Base-by-base conservation (phyloP, 2,888 invertebrate species). In the Amiota communis region DNA sequence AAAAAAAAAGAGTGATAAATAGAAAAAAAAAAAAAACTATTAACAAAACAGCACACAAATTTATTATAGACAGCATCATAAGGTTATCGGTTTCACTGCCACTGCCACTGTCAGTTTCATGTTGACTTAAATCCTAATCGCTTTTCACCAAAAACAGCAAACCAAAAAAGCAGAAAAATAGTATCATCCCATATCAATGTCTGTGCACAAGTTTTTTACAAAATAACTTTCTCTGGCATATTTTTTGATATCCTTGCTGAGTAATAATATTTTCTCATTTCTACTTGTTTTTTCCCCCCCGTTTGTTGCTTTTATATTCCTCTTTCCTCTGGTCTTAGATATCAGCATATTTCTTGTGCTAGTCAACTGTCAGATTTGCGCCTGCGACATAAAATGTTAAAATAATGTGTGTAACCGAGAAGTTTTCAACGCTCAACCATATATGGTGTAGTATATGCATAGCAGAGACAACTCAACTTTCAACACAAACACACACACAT, bases 291-390 rank as follows among this genome's bases (percentile, higher is more conserved):
- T 72, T 75, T 79, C n/a, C n/a, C n/a, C n/a, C n/a, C n/a, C n/a
- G n/a, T 75, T 75, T 76, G 78, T 76, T 78, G 76, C 23, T 23
- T 36, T 6, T 36, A 4, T 36, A 0, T 36, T 36, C 36, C 36
- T 36, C 6, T 36, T 36, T 36, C 36, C 36, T 36, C 36, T 36
- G 36, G 36, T 36, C 8, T 2, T 10, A 53, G 0, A 49, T 49
- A 67, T 69, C 53, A 86, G 82, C 83, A 83, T 83, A 83, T 86
- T 83, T 86, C 82, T 65, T 77, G 72, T 84, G 85, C 86, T 83
- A 83, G 82, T 84, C 83, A 83, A 83, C 83, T 83, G 83, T 86
- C 83, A 83, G 83, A 83, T 86, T 86, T 86, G 77, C 86, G 84
- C 85, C 85, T 59, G 17, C 86, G 83, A 36, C 83, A 86, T 82